These are phyloP conservation scores for Thereva unica DNA, from an alignment of 2,888 invertebrate genomes.

Conservation along the genomic window DNA sequence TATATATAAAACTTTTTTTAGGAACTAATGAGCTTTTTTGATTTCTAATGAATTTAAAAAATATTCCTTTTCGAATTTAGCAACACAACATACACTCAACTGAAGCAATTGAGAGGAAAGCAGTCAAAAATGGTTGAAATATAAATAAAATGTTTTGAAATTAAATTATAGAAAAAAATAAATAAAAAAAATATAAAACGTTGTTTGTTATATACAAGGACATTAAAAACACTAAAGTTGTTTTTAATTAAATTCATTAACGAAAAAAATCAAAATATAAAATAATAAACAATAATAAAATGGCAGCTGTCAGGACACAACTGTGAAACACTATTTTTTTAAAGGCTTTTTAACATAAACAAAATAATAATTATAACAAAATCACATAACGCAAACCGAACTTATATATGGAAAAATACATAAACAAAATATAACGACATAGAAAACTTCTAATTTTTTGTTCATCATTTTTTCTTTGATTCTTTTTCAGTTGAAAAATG, in stretches of 20 bases:
- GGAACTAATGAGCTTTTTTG: constrained; percentile 1
- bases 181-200: constrained; percentile 2
- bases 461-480: not conserved
- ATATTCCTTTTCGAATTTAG: constrained; percentile 10
- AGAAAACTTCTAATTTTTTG: constrained; percentile 28
- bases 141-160: not conserved
- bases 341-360: constrained; percentile 30
- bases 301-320: constrained; percentile 29
- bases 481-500: not conserved
- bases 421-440: constrained; percentile 24
- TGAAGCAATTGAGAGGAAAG: constrained; percentile 6
- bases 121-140: not conserved
- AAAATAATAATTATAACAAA: constrained; percentile 17
- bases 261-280: constrained; percentile 1
- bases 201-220: constrained; percentile 15
- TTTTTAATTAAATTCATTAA: not conserved
- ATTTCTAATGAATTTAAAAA: constrained; percentile 15
- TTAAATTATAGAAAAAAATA: constrained; percentile 3
- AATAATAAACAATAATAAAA: constrained; percentile 18
- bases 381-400: constrained; percentile 22
- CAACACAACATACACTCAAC: constrained; percentile 37
- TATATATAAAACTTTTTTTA: constrained; percentile 9
- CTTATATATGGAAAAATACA: constrained; percentile 15
- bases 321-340: constrained; percentile 22
- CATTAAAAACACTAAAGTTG: not conserved